A percentile compares a stretch with the other conserved stretches of the same genome.
phyloP scores from a whole-genome alignment of 1,140 invertebrate genomes.

The Drosophila pallidifrons region DNA sequence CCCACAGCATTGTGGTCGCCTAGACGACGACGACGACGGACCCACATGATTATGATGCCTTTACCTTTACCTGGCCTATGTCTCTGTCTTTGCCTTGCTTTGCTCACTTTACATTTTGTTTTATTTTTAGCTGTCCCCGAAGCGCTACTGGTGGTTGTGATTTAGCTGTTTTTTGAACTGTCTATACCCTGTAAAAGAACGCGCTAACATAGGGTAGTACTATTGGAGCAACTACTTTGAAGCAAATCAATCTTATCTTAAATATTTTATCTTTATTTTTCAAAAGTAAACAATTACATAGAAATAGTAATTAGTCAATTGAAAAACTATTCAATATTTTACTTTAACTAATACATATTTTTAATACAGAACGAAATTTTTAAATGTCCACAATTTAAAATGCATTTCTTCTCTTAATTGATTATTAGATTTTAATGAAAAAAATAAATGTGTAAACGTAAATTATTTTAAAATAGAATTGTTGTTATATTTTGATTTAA shows the following conservation, averaged over 20 bases:
- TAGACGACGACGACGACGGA: constrained; percentile 39
- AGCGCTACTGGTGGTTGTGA: constrained; percentile 41
- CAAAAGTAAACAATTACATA: too few relatives aligned
- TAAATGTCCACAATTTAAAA: too few relatives aligned
- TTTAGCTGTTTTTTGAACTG: constrained; percentile 49
- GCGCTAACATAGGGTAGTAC: not conserved
- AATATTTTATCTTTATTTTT: not conserved
- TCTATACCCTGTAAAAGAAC: constrained; percentile 8
- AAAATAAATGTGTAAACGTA: too few relatives aligned
- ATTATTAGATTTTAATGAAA: too few relatives aligned
- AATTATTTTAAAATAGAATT: not conserved
- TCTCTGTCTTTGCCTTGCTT: not conserved
- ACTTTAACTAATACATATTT: too few relatives aligned
- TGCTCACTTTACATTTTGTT: constrained; percentile 3
- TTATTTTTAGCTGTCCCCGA: constrained; percentile 42
- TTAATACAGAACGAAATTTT: too few relatives aligned
- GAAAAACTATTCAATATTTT: too few relatives aligned
- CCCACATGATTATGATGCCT: constrained; percentile 77
- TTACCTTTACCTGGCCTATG: not conserved
- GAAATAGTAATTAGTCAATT: too few relatives aligned
- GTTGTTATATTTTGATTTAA: not conserved
- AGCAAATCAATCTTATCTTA: too few relatives aligned
- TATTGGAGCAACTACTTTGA: not conserved
- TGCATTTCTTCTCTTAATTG: too few relatives aligned
- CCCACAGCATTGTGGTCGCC: constrained; percentile 39